Evolutionary conservation across 2,113 vertebrate species (phyloP), one percentile per base, ranked within the genome.

Genomic region (Pygoscelis adeliae): DNA sequence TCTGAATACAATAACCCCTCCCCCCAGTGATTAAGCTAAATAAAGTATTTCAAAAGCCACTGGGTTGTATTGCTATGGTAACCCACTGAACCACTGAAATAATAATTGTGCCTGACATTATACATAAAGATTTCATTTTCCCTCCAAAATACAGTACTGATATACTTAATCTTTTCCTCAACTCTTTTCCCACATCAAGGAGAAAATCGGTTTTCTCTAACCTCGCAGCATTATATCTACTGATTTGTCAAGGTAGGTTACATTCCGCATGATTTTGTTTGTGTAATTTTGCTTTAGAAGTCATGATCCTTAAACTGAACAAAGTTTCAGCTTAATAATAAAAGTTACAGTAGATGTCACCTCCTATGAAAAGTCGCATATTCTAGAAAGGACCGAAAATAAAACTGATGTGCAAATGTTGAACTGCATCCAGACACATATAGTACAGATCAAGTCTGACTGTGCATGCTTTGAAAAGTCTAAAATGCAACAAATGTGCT

Each of bases 21-120:
- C 63, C 32, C 74, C 69, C 46, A 89, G 38, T 63, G 63, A 76
- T 89, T 90, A 87, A 89, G 80, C 62, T 95, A 96, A 98, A 87
- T 86, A 81, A 96, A 44, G 38, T 87, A 73, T 93, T 95, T 97
- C 83, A 85, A 95, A 97, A 91, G 49, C 82, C 71, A 46, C 29
- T 38, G 87, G 46, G 52, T 89, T 93, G 27, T 70, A 97, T 96
- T 91, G 59, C 97, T 97, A 97, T 97, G 96, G 96, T 93, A 98
- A 98, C 89, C 38, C 52, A 87, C 66, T 72, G 34, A 95, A 95
- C 38, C 34, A 66, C n/a, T 89, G 86, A 97, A 97, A 93, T 90
- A 96, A 87, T 76, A 90, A 86, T 70, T 69, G 7, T 59, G 66
- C 55, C 81, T 94, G 86, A 93, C 52, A 78, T 65, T 83, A 63